These are phyloP conservation scores for Danionella cerebrum DNA, from an alignment of 2,113 vertebrate genomes.

Conservation along the genomic window DNA sequence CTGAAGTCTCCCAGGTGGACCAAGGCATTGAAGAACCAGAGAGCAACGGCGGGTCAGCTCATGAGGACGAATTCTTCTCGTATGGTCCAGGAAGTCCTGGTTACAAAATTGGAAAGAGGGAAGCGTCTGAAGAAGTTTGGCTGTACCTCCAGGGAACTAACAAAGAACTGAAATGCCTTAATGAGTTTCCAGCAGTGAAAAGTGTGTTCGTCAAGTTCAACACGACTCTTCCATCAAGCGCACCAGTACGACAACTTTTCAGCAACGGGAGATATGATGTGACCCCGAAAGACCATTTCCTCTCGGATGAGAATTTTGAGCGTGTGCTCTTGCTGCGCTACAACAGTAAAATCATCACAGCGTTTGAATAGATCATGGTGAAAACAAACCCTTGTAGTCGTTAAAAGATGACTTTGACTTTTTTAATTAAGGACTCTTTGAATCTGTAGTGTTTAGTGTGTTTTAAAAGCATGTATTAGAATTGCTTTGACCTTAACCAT, in stretches of 20 bases:
- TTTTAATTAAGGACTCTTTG: no score
- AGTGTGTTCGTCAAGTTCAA: slow-evolving; percentile 64
- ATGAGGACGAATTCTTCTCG: slow-evolving; percentile 22
- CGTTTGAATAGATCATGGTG: background rate
- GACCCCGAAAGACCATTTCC: slow-evolving; percentile 54
- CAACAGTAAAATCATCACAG: slow-evolving; percentile 49
- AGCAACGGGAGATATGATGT: slow-evolving; percentile 57
- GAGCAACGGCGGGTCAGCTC: slow-evolving; percentile 5
- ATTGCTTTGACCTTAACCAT: no score
- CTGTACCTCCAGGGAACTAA: slow-evolving; percentile 58
- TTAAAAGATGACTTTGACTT: background rate
- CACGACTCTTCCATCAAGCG: slow-evolving; percentile 60
- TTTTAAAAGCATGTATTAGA: no score
- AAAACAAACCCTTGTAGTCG: no score
- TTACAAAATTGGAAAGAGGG: slow-evolving; percentile 32
- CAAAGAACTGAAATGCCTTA: slow-evolving; percentile 60
- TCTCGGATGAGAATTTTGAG: slow-evolving; percentile 63
- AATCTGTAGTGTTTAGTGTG: no score
- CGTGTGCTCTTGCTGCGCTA: slow-evolving; percentile 60
- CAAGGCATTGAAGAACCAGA: slow-evolving; percentile 25
- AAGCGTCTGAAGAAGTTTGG: slow-evolving; percentile 52
- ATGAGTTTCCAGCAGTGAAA: slow-evolving; percentile 61
- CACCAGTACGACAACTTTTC: slow-evolving; percentile 60
- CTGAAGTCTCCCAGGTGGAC: slow-evolving; percentile 53
- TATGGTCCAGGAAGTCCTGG: slow-evolving; percentile 23